Conservation (phyloP, 2,113 vertebrate genomes). For the Crotalus tigris region DNA sequence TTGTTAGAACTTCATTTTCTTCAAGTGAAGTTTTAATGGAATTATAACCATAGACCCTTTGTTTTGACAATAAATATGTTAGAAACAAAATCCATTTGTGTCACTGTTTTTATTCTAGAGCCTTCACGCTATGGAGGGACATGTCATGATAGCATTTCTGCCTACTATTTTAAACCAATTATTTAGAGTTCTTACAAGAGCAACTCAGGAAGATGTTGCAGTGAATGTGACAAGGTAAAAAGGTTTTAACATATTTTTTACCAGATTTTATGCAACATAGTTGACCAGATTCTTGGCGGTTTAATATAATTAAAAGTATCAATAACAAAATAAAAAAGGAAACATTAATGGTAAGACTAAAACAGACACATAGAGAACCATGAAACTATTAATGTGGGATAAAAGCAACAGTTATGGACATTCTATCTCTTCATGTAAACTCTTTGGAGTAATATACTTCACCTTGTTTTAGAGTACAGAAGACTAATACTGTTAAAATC, state of each 20-base stretch:
- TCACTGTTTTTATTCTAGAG: slow-evolving; percentile 68
- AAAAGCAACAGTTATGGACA: neutral
- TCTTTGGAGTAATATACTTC: neutral
- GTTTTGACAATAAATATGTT: neutral
- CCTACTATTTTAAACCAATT: slow-evolving; percentile 95
- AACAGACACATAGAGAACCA: neutral
- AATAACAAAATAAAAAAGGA: neutral
- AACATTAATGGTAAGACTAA: neutral
- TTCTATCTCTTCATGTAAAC: neutral
- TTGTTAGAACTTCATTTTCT: neutral
- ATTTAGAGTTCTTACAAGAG: slow-evolving; percentile 90
- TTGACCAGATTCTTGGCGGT: neutral
- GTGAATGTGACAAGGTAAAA: slow-evolving; percentile 93
- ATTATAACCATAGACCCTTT: neutral
- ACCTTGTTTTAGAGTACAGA: neutral
- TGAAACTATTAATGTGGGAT: neutral
- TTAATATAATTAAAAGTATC: neutral
- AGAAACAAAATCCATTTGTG: neutral
- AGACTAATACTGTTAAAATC: neutral
- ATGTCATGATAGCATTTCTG: slow-evolving; percentile 96
- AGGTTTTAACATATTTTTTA: neutral
- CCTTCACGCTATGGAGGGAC: slow-evolving; percentile 94
- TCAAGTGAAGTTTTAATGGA: neutral
- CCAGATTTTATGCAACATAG: neutral
- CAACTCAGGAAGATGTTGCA: slow-evolving; percentile 91